Base-by-base conservation (phyloP, 2,113 vertebrate genomes). In the Triplophysa rosa region DNA sequence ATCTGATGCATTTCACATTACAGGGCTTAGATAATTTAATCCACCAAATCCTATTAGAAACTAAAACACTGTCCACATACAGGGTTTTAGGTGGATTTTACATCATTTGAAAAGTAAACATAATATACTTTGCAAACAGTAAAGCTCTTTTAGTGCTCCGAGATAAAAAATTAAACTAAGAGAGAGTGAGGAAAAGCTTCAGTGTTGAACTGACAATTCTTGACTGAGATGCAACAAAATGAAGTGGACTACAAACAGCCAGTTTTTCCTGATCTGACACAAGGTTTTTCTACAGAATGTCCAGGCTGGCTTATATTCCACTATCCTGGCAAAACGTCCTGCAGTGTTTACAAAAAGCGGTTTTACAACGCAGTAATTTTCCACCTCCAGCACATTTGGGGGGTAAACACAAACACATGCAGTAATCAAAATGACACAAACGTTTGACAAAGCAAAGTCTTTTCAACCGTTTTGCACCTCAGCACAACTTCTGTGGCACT, bases 331-430 rank as follows among this genome's bases (percentile, higher is more conserved):
- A 37, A 29, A 79, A 62, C 65, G 67, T 64, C 47, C 81, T 64
- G 61, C 74, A 17, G 64, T 80, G 77, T 84, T 75, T 82, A 78
- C 80, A 67, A 77, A 72, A 29, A 45, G 49, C 77, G 64, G 52
- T 67, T 80, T 54, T 70, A 67, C 58, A 68, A 67, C 52, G 49
- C 69, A 63, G 83, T 78, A 75, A 84, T 80, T 84, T 82, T 84
- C 83, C 83, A 82, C 74, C 65, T 58, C 52, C 78, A 59, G 42
- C 61, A 42, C 33, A 40, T 33, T 33, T 9, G 65, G 47, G 64
- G 73, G 73, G 45, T 19, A 49, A 74, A 29, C 58, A 63, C 23
- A 74, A 62, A 62, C 23, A 47, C 23, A 45, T 62, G 71, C 37
- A n/a, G 58, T 29, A 45, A 23, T 42, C 12, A 78, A 45, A 66